Conservation (phyloP, 2,113 vertebrate genomes). For the Nicator chloris region DNA sequence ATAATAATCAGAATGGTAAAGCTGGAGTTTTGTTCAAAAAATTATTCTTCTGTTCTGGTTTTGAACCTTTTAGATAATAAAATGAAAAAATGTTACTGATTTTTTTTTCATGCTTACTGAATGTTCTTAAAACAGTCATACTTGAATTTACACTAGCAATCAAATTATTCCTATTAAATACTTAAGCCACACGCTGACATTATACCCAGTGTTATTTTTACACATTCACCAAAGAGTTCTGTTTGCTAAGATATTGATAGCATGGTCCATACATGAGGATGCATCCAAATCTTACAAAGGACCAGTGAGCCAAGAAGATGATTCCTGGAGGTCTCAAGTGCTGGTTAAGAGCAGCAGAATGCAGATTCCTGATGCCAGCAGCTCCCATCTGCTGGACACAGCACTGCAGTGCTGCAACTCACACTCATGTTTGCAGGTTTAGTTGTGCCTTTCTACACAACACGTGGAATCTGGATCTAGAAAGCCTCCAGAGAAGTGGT, state of each 20-base stretch:
- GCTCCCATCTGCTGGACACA: not conserved
- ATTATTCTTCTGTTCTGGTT: not conserved
- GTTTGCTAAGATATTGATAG: not conserved
- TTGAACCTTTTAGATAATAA: not conserved
- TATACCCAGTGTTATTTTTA: not conserved
- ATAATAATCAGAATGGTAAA: not conserved
- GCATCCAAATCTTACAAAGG: not conserved
- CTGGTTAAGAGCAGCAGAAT: not conserved
- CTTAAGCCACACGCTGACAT: not conserved
- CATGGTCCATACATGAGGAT: not conserved
- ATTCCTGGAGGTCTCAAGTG: not conserved
- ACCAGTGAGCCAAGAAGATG: not conserved
- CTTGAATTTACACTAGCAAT: not conserved
- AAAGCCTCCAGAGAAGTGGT: not conserved
- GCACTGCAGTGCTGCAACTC: fast-evolving
- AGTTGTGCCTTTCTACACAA: not conserved
- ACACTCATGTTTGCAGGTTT: fast-evolving
- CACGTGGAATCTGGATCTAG: not conserved
- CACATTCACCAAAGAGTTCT: not conserved
- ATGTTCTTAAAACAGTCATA: not conserved
- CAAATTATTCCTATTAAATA: not conserved
- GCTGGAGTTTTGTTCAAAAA: not conserved
- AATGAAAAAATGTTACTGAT: not conserved
- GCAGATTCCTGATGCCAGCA: not conserved
- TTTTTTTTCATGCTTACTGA: not conserved